phyloP scores from a whole-genome alignment of 2,797 vertebrate species.

The Sebastes itinus region DNA sequence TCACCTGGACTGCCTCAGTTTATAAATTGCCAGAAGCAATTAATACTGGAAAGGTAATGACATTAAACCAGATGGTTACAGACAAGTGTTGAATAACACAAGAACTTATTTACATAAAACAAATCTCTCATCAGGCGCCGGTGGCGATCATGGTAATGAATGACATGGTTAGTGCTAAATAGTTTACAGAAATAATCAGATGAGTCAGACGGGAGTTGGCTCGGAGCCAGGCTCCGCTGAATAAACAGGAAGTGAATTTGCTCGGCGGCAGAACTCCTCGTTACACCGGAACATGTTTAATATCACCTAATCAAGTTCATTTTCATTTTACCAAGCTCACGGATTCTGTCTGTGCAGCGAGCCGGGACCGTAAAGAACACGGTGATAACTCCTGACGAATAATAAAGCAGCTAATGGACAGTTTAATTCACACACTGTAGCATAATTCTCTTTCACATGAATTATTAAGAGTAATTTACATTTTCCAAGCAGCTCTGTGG shows the following conservation, averaged over 20 bases:
- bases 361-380: background rate
- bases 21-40: background rate
- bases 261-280: constrained; percentile 8
- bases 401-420: background rate
- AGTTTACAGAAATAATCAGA: constrained; percentile 44
- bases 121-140: constrained; percentile 1
- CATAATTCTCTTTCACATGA: background rate
- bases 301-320: constrained; percentile 15
- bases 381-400: background rate
- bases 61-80: constrained; percentile 8
- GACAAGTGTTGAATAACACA: background rate
- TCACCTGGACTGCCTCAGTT: background rate
- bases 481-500: background rate
- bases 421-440: background rate
- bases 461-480: background rate
- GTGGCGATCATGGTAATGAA: constrained; percentile 24
- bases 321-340: constrained; percentile 1
- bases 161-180: constrained; percentile 35
- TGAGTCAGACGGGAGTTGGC: constrained; percentile 24
- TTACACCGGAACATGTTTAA: constrained; percentile 21
- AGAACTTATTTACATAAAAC: constrained; percentile 21
- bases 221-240: constrained; percentile 1
- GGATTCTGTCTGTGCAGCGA: background rate
- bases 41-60: background rate
- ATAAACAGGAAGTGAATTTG: constrained; percentile 23